phyloP scores from a whole-genome alignment of 2,797 vertebrate species.

The Coccyzus lansbergi region DNA sequence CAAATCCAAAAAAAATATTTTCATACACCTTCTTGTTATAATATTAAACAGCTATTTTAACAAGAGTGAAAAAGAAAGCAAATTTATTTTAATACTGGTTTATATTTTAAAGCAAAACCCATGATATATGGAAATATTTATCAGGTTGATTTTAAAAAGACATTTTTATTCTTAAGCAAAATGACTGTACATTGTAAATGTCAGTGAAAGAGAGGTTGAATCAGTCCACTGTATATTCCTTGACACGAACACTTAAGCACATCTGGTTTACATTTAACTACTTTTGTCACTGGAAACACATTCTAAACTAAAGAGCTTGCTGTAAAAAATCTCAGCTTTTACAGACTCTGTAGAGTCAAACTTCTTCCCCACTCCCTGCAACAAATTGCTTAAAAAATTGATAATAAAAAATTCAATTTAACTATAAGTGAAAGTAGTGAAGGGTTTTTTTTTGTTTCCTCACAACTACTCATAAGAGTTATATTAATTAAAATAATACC shows the following conservation, averaged over 20 bases:
- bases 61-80: not conserved
- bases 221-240: conserved; percentile 68
- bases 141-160: not conserved
- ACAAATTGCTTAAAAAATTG: not conserved
- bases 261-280: conserved; percentile 76
- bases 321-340: conserved; percentile 71
- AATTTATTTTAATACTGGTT: not conserved
- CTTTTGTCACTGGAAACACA: conserved; percentile 76
- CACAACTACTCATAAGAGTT: not conserved
- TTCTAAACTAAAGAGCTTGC: conserved; percentile 61
- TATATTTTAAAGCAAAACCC: conserved; percentile 5
- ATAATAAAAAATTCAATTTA: conserved; percentile 14
- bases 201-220: conserved; percentile 67
- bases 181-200: conserved; percentile 51
- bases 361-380: not conserved
- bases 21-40: not conserved
- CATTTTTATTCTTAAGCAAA: conserved; percentile 30
- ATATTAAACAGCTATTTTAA: not conserved
- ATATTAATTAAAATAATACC: not conserved
- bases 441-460: conserved; percentile 7
- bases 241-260: conserved; percentile 77
- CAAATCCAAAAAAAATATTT: not conserved
- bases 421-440: conserved; percentile 5
- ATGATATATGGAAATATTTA: not conserved
- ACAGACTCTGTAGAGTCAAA: conserved; percentile 34